Evolutionary conservation across 2,113 vertebrate species (phyloP).

Genomic region (Brachyhypopomus occidentalis): DNA sequence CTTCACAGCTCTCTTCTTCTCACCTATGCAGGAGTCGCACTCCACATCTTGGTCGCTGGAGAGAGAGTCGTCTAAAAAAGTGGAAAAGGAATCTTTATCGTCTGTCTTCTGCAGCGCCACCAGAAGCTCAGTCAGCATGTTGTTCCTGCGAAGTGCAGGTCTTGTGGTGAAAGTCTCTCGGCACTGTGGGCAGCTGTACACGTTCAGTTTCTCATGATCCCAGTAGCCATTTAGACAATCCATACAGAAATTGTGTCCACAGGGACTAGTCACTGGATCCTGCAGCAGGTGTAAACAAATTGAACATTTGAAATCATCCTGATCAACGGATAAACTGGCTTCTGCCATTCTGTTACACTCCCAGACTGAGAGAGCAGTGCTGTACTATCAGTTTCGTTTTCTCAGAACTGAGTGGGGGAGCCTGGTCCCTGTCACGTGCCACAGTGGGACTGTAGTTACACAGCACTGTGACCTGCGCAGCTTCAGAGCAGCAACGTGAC

Average conservation of each 20-base stretch:
- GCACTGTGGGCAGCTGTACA: slow-evolving; percentile 28
- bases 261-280: slow-evolving; percentile 23
- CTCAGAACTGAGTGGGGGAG: background rate
- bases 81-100: background rate
- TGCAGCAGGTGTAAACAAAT: slow-evolving; percentile 36
- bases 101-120: background rate
- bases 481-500: too few relatives aligned
- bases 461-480: too few relatives aligned
- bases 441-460: too few relatives aligned
- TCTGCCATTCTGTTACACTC: slow-evolving; percentile 32
- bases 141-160: slow-evolving; percentile 32
- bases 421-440: too few relatives aligned
- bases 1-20: slow-evolving; percentile 81
- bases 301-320: slow-evolving; percentile 32
- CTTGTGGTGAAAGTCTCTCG: slow-evolving; percentile 19
- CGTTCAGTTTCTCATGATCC: background rate
- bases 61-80: background rate
- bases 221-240: slow-evolving; percentile 31
- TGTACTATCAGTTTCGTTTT: slow-evolving; percentile 9
- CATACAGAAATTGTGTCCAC: slow-evolving; percentile 43
- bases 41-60: slow-evolving; percentile 56
- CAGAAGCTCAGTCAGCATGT: slow-evolving; percentile 3
- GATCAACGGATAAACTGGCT: slow-evolving; percentile 27
- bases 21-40: slow-evolving; percentile 81
- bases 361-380: background rate